A percentile compares a stretch with the other conserved stretches of the same genome.
Conservation (phyloP, 1,140 invertebrate genomes). For the Paralvinella palmiformis region DNA sequence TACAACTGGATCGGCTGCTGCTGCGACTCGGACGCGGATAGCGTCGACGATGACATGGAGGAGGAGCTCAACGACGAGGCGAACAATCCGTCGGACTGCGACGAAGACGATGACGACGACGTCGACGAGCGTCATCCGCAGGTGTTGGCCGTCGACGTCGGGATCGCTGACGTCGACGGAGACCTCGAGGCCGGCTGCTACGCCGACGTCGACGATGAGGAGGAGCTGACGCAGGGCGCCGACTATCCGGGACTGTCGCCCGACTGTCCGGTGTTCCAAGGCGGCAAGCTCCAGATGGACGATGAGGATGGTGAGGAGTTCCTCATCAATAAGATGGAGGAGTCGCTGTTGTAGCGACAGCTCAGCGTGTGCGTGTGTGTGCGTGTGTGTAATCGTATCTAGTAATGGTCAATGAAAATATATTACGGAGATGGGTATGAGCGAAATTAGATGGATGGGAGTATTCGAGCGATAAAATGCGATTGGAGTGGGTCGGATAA, state of each 20-base stretch:
- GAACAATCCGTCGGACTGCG: not conserved
- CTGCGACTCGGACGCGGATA: not conserved
- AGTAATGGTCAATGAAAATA: too few species aligned
- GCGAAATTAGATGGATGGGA: too few species aligned
- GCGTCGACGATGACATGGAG: not conserved
- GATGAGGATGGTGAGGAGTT: not conserved
- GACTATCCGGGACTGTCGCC: too few species aligned
- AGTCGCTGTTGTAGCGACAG: too few species aligned
- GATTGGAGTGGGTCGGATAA: too few species aligned
- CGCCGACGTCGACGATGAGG: not conserved
- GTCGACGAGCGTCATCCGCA: not conserved
- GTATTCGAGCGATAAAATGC: too few species aligned
- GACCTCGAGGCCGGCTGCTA: too few species aligned
- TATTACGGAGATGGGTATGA: too few species aligned
- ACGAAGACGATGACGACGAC: not conserved
- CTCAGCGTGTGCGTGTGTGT: too few species aligned
- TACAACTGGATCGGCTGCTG: conserved; percentile 7
- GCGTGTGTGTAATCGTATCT: too few species aligned
- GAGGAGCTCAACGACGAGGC: not conserved
- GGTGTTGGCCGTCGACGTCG: not conserved
- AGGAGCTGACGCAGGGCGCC: not conserved
- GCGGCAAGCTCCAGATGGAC: not conserved
- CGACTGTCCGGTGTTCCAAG: too few species aligned
- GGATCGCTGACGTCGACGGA: not conserved
- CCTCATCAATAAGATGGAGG: conserved; percentile 4